Percentiles rank a stretch among this genome's conserved stretches.
These are phyloP conservation scores for Epirrhoe alternata DNA, from an alignment of 2,888 invertebrate species.

Conservation along the genomic window DNA sequence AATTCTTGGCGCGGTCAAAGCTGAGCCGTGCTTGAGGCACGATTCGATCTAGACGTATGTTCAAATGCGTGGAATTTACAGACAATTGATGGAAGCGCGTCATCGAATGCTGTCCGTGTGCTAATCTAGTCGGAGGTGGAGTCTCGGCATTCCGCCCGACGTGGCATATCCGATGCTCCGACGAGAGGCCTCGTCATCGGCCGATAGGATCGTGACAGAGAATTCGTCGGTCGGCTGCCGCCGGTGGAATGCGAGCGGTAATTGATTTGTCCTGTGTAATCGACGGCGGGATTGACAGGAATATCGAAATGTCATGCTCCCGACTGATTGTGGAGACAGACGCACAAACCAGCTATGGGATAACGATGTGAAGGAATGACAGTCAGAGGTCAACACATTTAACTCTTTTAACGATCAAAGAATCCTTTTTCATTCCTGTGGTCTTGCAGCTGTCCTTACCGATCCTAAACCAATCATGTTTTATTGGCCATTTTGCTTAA, in stretches of 20 bases:
- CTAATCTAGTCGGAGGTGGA: constrained; percentile 59
- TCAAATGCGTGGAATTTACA: constrained; percentile 74
- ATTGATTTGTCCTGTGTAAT: constrained; percentile 84
- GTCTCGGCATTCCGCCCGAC: constrained; percentile 61
- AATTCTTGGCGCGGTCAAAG: constrained; percentile 75
- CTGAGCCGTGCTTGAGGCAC: constrained; percentile 64
- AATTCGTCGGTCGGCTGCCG: constrained; percentile 78
- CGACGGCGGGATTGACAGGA: constrained; percentile 77
- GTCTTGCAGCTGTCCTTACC: not conserved
- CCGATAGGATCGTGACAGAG: constrained; percentile 80
- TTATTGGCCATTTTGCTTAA: not conserved
- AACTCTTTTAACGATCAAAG: not conserved
- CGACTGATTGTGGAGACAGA: constrained; percentile 45
- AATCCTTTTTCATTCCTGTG: not conserved
- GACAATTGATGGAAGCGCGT: constrained; percentile 75
- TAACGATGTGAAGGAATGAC: constrained; percentile 21
- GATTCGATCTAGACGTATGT: constrained; percentile 68
- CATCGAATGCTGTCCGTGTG: constrained; percentile 71
- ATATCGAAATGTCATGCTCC: constrained; percentile 68
- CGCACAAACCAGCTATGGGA: constrained; percentile 23
- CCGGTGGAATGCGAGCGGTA: constrained; percentile 79
- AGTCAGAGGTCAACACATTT: constrained; percentile 16
- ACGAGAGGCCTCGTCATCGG: constrained; percentile 73
- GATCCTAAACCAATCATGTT: not conserved
- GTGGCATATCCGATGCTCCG: constrained; percentile 64